Evolutionary conservation across 1,140 invertebrate species (phyloP).

Genomic region (Saccostrea cuccullata): DNA sequence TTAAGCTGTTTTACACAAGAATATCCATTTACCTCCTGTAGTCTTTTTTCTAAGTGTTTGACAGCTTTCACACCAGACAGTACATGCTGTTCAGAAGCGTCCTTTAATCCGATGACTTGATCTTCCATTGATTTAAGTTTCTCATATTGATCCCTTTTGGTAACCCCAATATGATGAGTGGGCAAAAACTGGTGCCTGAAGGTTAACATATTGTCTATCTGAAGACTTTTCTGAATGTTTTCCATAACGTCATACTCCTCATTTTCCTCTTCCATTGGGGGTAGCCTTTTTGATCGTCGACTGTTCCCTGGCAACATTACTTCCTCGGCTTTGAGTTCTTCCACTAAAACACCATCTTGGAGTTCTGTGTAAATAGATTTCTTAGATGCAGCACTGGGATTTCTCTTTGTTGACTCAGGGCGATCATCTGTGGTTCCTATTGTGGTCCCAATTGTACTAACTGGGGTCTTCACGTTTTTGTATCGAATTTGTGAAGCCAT

Average conservation of each 20-base stretch:
- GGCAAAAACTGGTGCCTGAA: slow-evolving; percentile 69
- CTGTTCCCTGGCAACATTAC: slow-evolving; percentile 61
- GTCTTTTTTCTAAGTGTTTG: slow-evolving; percentile 68
- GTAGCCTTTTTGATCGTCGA: slow-evolving; percentile 37
- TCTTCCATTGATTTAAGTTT: slow-evolving; percentile 72
- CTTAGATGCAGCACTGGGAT: slow-evolving; percentile 52
- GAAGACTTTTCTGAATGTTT: slow-evolving; percentile 52
- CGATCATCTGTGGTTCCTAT: not conserved
- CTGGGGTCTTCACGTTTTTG: slow-evolving; percentile 16
- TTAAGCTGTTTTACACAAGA: no score
- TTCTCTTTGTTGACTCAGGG: slow-evolving; percentile 49
- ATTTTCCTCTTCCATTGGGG: slow-evolving; percentile 43
- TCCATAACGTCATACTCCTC: slow-evolving; percentile 56
- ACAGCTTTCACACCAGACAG: slow-evolving; percentile 73
- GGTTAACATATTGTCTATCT: slow-evolving; percentile 49
- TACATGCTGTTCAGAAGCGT: slow-evolving; percentile 70
- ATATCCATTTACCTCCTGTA: slow-evolving; percentile 64
- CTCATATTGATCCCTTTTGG: slow-evolving; percentile 74
- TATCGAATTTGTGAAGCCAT: not conserved
- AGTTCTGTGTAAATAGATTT: slow-evolving; percentile 62
- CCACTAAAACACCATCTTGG: slow-evolving; percentile 61
- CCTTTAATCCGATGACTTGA: slow-evolving; percentile 70
- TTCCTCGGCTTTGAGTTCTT: slow-evolving; percentile 68
- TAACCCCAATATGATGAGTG: slow-evolving; percentile 69
- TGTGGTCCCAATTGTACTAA: not conserved